Evolutionary conservation across 2,888 invertebrate genomes (phyloP), one percentile per base, ranked within the genome.

Genomic region (Serripes groenlandicus): DNA sequence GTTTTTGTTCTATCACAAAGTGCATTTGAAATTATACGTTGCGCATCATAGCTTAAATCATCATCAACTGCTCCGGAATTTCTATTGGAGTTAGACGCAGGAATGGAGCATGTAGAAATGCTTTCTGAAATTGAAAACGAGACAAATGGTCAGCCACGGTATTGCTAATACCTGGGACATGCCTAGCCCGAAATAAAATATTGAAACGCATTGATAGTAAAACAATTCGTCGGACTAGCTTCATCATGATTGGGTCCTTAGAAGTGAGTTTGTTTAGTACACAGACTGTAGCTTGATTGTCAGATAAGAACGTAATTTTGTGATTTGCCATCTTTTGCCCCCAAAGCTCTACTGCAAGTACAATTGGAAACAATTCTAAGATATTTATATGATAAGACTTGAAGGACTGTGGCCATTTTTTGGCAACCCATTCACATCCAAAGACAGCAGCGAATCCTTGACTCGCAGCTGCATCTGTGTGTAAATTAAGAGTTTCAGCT

Each of bases 391-490:
- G 66, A 54, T 28, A 62, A 0, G 32, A 3, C 3, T 32, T 11
- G 23, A 52, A 73, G 15, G 28, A 11, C 5, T 32, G 2, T 21
- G 23, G 15, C 81, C 72, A 81, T 35, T 21, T n/a, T 9, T 73
- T 42, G 11, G 73, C 73, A 42, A 82, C 26, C 75, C 78, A 82
- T 34, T 77, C 32, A 3, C n/a, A 23, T 3, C 78, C 78, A 66
- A 78, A 78, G 3, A 78, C 68, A 23, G 62, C 78, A 21, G 78
- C 78, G 72, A 64, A 82, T 1, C 82, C 82, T n/a, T 70, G 11
- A 7, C 69, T 71, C 3, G 75, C 62, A 23, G 82, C 76, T n/a
- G 81, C 76, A 77, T 81, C 81, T 3, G 82, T 78, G 28, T 62
- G 58, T 32, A 82, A 49, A 21, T 72, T 23, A 0, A 82, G 23